Evolutionary conservation across 2,888 invertebrate species (phyloP), one percentile per base, ranked within the genome.

Genomic region (Lamproptera curius): DNA sequence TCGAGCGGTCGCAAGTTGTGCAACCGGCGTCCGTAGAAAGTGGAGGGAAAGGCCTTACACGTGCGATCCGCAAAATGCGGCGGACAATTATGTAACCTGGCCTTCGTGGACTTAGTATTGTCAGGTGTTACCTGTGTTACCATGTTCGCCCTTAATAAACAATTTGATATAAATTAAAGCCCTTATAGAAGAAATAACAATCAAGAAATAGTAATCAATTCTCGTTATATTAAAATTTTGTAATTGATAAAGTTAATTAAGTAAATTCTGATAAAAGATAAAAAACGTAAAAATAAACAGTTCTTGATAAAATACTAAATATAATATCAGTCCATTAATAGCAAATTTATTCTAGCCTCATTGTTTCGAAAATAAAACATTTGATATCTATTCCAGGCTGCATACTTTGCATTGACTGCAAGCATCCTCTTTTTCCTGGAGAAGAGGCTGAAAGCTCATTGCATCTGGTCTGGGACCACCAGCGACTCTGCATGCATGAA

Each of bases 371-470:
- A 20, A 20, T 20, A 20, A 5, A 20, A 5, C 20, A 20, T 3
- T 20, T 20, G 20, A 20, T 20, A 20, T 20, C 20, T 5, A 20
- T 20, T 20, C 53, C 70, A 94, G 94, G 97, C 33, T 98, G 98
- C 78, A 98, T 98, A 73, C 89, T 98, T n/a, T 59, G 97, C 97
- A 38, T 98, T 98, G 88, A n/a, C 91, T 98, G 42, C 97, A 5
- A 97, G 98, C 35, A 96, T 74, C 98, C 98, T 0, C 89, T 98
- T 51, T 98, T 98, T 79, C 98, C 98, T 16, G 98, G 98, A 98
- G 88, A 97, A 97, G 98, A 98, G 87, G 94, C 96, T 52, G 98
- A 98, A 73, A n/a, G n/a, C n/a, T n/a, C n/a, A n/a, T n/a, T n/a
- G 20, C 98, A 98, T 81, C 90, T 98, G 56, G 97, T 97, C 46